A percentile compares a stretch with the other conserved stretches of the same genome.
Conservation (phyloP, 2,113 vertebrate species). For the Paralichthys olivaceus region DNA sequence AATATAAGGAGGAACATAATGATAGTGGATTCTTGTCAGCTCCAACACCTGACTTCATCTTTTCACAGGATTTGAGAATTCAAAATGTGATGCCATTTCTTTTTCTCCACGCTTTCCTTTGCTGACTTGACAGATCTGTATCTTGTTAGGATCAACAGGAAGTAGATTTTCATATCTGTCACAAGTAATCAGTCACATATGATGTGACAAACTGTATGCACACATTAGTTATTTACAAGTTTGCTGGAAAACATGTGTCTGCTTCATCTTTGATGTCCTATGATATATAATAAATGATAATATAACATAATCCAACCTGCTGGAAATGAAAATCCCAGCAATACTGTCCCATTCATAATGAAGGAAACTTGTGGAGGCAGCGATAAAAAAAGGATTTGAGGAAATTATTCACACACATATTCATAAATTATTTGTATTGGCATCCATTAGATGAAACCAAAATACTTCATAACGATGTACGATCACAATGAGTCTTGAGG, state of each 20-base stretch:
- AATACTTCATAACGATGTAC: background rate
- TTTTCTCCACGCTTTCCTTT: background rate
- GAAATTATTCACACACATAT: slow-evolving; percentile 7
- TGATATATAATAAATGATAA: background rate
- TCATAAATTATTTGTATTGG: background rate
- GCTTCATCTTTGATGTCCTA: slow-evolving; percentile 20
- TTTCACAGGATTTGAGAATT: slow-evolving; percentile 33
- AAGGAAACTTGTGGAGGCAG: background rate
- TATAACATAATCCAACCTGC: slow-evolving; percentile 11
- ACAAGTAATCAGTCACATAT: background rate
- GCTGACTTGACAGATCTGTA: slow-evolving; percentile 13
- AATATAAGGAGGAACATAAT: slow-evolving; percentile 39
- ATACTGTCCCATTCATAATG: background rate
- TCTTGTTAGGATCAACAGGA: slow-evolving; percentile 13
- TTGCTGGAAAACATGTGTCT: slow-evolving; percentile 5
- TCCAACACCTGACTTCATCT: slow-evolving; percentile 14
- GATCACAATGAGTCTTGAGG: no score
- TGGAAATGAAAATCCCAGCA: slow-evolving; percentile 5
- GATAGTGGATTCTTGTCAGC: slow-evolving; percentile 4
- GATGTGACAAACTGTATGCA: slow-evolving; percentile 6
- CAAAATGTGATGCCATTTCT: slow-evolving; percentile 22
- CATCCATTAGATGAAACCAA: background rate
- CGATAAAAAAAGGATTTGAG: slow-evolving; percentile 12
- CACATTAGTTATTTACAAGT: slow-evolving; percentile 10
- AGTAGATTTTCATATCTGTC: background rate